Percentiles rank a stretch among this genome's conserved stretches.
These are phyloP conservation scores for Athene noctua DNA, from an alignment of 2,113 vertebrate species.

Conservation along the genomic window DNA sequence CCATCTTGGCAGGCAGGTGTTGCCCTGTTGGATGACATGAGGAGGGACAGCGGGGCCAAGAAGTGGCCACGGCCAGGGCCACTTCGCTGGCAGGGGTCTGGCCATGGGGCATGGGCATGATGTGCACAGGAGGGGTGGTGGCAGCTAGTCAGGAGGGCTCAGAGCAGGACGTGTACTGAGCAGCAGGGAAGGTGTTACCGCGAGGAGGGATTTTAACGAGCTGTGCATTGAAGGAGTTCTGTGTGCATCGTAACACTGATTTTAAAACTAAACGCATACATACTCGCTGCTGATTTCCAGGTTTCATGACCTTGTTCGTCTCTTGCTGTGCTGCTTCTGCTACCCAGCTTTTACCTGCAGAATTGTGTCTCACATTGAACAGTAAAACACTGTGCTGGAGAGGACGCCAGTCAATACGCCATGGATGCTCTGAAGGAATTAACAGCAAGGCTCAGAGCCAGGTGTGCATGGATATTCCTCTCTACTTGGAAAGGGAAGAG, in stretches of 20 bases:
- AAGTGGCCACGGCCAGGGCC: fast-evolving
- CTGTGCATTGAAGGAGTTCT: not conserved
- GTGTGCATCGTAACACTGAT: not conserved
- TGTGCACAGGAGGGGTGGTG: not conserved
- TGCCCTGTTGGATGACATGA: fast-evolving
- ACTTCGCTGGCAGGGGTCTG: not conserved
- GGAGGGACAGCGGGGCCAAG: not conserved
- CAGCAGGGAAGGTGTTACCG: not conserved
- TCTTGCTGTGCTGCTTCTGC: not conserved
- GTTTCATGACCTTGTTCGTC: fast-evolving
- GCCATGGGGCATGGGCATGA: fast-evolving
- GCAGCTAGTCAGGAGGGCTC: not conserved
- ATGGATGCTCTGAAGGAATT: not conserved
- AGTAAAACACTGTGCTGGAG: not conserved
- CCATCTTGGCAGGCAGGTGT: fast-evolving
- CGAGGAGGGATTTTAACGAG: not conserved
- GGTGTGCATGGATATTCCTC: not conserved
- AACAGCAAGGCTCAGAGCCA: not conserved
- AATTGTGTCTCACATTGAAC: fast-evolving
- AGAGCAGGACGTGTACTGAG: fast-evolving
- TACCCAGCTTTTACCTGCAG: not conserved
- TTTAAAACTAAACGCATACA: fast-evolving
- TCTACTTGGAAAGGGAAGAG: not conserved
- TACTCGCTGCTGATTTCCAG: not conserved
- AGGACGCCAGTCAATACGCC: fast-evolving